phyloP scores from a whole-genome alignment of 2,113 vertebrate species.

The Aplodontia rufa region DNA sequence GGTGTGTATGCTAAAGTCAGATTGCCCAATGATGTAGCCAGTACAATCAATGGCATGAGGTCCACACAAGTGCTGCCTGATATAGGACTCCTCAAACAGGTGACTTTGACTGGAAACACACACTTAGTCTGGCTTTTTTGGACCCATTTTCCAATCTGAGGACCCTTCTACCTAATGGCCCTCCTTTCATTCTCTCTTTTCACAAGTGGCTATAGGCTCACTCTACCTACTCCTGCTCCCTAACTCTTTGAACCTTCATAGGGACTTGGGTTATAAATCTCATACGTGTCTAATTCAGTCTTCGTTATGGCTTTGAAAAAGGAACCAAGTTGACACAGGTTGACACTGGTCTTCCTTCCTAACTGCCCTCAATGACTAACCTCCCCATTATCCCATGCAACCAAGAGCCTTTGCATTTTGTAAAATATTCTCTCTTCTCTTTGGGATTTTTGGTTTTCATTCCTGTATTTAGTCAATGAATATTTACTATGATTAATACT shows the following conservation, averaged over 20 bases:
- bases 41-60: rapidly evolving
- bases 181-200: not conserved
- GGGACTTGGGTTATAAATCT: not conserved
- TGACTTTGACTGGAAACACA: not conserved
- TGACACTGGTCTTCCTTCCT: rapidly evolving
- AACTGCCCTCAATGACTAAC: not conserved
- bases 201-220: not conserved
- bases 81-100: not conserved
- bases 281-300: not conserved
- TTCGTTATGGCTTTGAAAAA: not conserved
- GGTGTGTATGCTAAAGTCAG: not conserved
- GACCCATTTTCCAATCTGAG: too few species aligned
- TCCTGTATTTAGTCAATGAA: not conserved
- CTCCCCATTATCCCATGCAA: not conserved
- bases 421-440: not conserved
- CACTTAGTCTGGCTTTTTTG: not conserved
- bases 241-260: not conserved
- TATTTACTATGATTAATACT: not conserved
- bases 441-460: not conserved
- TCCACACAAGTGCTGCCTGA: not conserved
- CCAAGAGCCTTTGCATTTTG: not conserved
- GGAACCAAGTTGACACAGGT: not conserved
- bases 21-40: too few species aligned
- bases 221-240: rapidly evolving
- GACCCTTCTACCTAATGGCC: not conserved